Evolutionary conservation across 2,888 invertebrate genomes (phyloP).

Genomic region (Drosophila merina): DNA sequence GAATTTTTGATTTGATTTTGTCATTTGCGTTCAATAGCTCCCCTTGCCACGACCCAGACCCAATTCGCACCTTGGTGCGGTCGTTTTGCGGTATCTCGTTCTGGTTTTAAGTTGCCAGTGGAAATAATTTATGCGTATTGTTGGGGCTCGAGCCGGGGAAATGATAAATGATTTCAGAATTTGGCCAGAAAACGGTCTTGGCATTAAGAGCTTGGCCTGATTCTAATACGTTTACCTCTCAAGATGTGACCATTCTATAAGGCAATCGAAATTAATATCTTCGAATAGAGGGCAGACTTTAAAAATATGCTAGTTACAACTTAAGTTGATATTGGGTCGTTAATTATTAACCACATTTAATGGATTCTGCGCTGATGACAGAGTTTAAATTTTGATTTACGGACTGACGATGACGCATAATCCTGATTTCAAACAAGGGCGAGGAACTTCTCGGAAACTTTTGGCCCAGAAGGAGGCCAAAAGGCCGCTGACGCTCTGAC

Average conservation of each 20-base stretch:
- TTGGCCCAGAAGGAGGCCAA: constrained; percentile 16
- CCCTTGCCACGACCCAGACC: constrained; percentile 3
- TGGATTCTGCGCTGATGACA: constrained; percentile 9
- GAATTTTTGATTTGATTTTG: constrained; percentile 74
- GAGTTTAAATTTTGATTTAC: constrained; percentile 14
- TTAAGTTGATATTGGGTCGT: background rate
- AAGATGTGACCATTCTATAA: constrained; percentile 2
- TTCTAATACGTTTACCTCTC: constrained; percentile 16
- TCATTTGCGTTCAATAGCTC: constrained; percentile 61
- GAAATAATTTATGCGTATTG: constrained; percentile 50
- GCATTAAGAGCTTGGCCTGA: constrained; percentile 29
- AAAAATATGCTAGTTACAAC: background rate
- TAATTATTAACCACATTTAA: constrained; percentile 27
- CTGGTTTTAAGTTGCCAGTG: constrained; percentile 14
- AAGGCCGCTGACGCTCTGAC: constrained; percentile 10
- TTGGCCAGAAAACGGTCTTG: constrained; percentile 13
- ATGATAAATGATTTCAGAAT: constrained; percentile 48
- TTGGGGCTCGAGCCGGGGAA: constrained; percentile 38
- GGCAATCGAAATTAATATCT: background rate
- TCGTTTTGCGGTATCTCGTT: constrained; percentile 37
- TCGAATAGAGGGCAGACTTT: background rate
- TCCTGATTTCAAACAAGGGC: background rate
- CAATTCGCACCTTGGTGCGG: background rate
- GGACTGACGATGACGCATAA: constrained; percentile 7
- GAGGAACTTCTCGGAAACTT: constrained; percentile 25